Conservation (phyloP, 2,888 invertebrate species). For the Zaprionus lineosus region DNA sequence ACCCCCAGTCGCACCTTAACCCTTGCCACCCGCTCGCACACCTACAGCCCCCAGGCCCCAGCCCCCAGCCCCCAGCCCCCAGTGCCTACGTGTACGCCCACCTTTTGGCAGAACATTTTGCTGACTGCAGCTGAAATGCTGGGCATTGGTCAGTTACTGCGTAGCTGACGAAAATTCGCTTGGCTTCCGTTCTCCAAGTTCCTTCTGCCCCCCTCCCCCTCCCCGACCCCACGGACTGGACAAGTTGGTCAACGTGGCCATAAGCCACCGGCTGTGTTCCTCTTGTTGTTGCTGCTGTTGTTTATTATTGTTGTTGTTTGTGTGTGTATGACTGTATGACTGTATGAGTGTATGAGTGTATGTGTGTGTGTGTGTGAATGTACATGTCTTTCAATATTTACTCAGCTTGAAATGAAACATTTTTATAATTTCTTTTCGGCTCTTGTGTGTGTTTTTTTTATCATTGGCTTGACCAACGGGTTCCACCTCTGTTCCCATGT, state of each 20-base stretch:
- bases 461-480: conserved; percentile 31
- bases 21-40: too few species aligned
- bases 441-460: conserved; percentile 26
- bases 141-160: conserved; percentile 52
- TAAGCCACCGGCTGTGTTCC: conserved; percentile 41
- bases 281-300: too few species aligned
- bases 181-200: conserved; percentile 66
- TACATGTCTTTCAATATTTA: conserved; percentile 59
- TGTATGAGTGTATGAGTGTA: background rate
- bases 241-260: conserved; percentile 38
- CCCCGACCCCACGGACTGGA: conserved; percentile 16
- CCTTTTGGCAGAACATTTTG: conserved; percentile 55
- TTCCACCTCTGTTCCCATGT: too few species aligned
- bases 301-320: too few species aligned
- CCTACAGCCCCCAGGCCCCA: conserved; percentile 13
- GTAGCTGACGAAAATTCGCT: conserved; percentile 68
- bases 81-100: conserved; percentile 51
- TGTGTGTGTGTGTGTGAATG: conserved; percentile 10
- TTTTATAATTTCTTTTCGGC: conserved; percentile 68
- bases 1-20: background rate
- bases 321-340: too few species aligned
- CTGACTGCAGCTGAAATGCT: conserved; percentile 59
- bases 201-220: too few species aligned
- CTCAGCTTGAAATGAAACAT: conserved; percentile 68
- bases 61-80: background rate